Base-by-base conservation (phyloP, 2,113 vertebrate species). In the Struthio camelus region DNA sequence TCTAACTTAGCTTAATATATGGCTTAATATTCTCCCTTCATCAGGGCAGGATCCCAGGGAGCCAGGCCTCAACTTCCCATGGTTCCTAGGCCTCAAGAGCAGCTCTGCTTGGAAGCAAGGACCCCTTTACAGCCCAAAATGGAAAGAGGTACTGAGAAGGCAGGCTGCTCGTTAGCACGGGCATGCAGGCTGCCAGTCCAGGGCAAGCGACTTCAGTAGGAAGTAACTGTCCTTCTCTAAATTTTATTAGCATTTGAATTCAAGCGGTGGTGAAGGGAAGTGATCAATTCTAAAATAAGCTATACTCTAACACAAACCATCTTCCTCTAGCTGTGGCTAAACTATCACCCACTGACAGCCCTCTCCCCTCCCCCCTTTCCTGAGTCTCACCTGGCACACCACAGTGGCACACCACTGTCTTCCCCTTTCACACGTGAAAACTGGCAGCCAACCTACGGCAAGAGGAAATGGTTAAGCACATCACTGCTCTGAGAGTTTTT, bases 71-170 rank as follows among this genome's bases (percentile, higher is more conserved):
- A 30, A 58, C 15, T 58, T 58, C 30, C 20, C 13, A 8, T 13
- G 11, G 27, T 16, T 38, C 2, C 40, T 80, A 54, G 30, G 40
- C 9, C 30, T 28, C 34, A 66, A 42, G 25, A 50, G 5, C 27
- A 54, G 14, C 72, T 72, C 58, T 77, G 34, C 53, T 30, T 85
- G 18, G 56, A 59, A 70, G 46, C 17, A 65, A 75, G 40, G 36
- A 84, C 53, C 23, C 34, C 24, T 28, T 50, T 22, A 51, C 59
- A 72, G 34, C 6, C 25, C 24, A 51, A 11, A 32, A 91, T 27
- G 17, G 42, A 79, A 56, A 76, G 42, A 14, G 0, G 0, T 1
- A 1, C 3, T 23, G 70, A 85, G 44, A 40, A 32, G 40, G 61
- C 61, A 79, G 51, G 18, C 3, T 71, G 19, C 18, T 38, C 54